These are phyloP conservation scores for Periophthalmodon schlosseri DNA, from an alignment of 2,113 vertebrate species.

Conservation along the genomic window DNA sequence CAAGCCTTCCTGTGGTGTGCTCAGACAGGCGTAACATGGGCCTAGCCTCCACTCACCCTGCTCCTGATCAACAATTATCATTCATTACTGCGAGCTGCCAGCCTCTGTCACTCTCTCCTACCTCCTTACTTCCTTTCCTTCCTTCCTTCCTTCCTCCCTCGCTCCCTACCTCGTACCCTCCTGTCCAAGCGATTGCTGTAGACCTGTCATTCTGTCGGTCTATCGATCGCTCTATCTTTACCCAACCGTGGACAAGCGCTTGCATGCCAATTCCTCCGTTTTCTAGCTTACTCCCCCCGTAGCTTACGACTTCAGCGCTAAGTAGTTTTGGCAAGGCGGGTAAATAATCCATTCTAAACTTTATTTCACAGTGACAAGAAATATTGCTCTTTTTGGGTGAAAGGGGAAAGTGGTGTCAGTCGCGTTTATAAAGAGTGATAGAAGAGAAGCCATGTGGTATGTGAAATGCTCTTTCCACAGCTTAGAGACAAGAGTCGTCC, in stretches of 20 bases:
- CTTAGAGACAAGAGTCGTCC: conserved; percentile 10
- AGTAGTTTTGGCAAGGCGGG: conserved; percentile 52
- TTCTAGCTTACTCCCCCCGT: conserved; percentile 13
- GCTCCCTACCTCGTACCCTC: conserved; percentile 3
- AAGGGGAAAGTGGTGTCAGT: conserved; percentile 32
- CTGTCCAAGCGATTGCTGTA: conserved; percentile 62
- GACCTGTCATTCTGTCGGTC: conserved; percentile 74
- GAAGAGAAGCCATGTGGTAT: conserved; percentile 16
- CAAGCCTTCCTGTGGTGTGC: neutral
- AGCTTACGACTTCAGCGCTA: conserved; percentile 40
- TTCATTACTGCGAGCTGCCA: conserved; percentile 74
- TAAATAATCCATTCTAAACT: conserved; percentile 66
- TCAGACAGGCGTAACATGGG: conserved; percentile 28
- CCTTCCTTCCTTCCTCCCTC: conserved; percentile 19
- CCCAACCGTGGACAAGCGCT: conserved; percentile 60
- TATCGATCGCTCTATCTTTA: conserved; percentile 76
- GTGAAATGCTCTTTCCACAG: conserved; percentile 31
- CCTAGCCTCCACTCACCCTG: conserved; percentile 39
- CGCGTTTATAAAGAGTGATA: conserved; percentile 41
- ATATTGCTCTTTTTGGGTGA: conserved; percentile 40
- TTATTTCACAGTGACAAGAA: conserved; percentile 53
- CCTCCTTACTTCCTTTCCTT: neutral
- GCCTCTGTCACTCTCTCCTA: conserved; percentile 25
- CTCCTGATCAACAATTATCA: conserved; percentile 73
- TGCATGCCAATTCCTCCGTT: conserved; percentile 65